phyloP scores from a whole-genome alignment of 2,797 vertebrate species.

The Pseudochirops corinnae region DNA sequence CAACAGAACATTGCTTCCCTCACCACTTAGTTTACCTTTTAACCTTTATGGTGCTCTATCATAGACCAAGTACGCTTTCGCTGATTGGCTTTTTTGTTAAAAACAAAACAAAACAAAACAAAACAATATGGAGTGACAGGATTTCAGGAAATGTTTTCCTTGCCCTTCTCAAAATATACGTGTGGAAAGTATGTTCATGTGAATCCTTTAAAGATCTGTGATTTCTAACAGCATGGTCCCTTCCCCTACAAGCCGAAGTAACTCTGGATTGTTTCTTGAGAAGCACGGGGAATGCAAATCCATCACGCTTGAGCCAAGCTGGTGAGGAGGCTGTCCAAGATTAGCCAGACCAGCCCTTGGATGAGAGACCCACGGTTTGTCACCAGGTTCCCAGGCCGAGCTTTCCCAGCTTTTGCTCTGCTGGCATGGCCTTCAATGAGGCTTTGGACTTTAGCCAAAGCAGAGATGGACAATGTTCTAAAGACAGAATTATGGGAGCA shows the following conservation, averaged over 20 bases:
- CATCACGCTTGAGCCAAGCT: neutral
- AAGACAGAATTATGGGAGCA: neutral
- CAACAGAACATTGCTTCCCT: neutral
- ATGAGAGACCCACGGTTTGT: neutral
- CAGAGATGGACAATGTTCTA: neutral
- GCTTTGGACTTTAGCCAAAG: neutral
- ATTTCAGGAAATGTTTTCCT: neutral
- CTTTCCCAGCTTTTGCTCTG: constrained; percentile 1
- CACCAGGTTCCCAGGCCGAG: neutral
- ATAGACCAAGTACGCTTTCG: neutral
- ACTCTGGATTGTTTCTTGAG: neutral
- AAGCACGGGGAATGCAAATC: too few species aligned
- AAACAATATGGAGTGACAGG: neutral
- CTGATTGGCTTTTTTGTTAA: neutral
- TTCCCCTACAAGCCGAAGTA: neutral
- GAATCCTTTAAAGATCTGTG: neutral
- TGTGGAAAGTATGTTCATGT: neutral
- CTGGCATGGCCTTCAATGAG: constrained; percentile 9
- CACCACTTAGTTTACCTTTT: neutral
- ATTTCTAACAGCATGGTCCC: neutral
- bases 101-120: neutral
- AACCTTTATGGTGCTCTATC: neutral
- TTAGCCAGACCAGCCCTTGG: neutral
- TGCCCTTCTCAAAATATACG: neutral
- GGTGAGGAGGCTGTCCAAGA: neutral